Conservation (phyloP, 2,888 invertebrate species). For the Plutella xylostella region DNA sequence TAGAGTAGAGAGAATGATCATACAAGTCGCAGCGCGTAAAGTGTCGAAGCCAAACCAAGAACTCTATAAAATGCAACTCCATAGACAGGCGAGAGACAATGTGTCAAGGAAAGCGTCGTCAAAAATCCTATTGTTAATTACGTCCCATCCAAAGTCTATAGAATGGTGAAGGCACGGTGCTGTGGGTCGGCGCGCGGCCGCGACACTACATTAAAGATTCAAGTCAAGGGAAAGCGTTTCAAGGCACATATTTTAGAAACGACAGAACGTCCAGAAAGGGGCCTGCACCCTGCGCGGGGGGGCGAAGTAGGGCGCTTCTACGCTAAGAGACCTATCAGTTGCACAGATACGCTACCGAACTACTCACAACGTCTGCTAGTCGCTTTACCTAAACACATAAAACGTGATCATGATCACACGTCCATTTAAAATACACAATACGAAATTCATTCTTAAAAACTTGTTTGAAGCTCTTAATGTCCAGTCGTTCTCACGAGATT, state of each 20-base stretch:
- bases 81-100: conserved; percentile 45
- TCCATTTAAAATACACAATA: neutral
- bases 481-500: no score
- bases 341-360: neutral
- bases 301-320: neutral
- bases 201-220: conserved; percentile 58
- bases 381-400: neutral
- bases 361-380: neutral
- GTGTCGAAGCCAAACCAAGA: conserved; percentile 18
- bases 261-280: conserved; percentile 35
- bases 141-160: conserved; percentile 69
- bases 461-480: no score
- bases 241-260: conserved; percentile 70
- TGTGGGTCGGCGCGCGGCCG: conserved; percentile 69
- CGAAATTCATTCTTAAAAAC: neutral
- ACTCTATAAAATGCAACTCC: conserved; percentile 49
- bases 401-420: neutral
- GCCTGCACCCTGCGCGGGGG: neutral
- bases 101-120: conserved; percentile 48
- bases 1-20: neutral
- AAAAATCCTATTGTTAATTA: conserved; percentile 67
- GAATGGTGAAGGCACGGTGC: conserved; percentile 69
- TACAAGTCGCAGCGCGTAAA: neutral
- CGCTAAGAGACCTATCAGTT: neutral
- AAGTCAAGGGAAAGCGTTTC: conserved; percentile 64